A percentile compares a stretch with the other conserved stretches of the same genome.
Evolutionary conservation across 2,797 vertebrate genomes (phyloP).

Genomic region (Novumbra hubbsi): DNA sequence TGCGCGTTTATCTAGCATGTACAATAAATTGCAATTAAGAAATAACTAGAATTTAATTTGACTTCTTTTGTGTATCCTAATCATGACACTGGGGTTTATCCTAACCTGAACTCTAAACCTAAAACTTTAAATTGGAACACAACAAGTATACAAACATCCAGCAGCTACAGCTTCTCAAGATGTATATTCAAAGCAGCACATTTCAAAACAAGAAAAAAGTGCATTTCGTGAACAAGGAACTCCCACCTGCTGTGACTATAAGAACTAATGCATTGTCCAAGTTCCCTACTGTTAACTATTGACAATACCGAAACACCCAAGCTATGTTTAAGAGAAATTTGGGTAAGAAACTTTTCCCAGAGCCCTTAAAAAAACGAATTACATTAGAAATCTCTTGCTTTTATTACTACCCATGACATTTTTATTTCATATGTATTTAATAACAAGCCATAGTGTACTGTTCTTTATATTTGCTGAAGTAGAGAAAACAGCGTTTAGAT

Average conservation of each 20-base stretch:
- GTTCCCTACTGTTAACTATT: neutral
- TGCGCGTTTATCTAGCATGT: too few relatives aligned
- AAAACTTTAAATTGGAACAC: too few relatives aligned
- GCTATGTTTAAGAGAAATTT: too few relatives aligned
- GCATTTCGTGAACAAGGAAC: neutral
- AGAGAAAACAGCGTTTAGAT: neutral
- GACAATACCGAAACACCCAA: too few relatives aligned
- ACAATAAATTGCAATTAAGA: too few relatives aligned
- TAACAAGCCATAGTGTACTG: neutral
- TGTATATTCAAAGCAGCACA: neutral
- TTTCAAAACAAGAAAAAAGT: neutral
- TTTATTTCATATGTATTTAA: neutral
- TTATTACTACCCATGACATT: neutral
- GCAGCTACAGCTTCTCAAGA: neutral
- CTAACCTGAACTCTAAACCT: too few relatives aligned
- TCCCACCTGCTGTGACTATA: neutral
- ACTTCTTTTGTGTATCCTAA: too few relatives aligned
- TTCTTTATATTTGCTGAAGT: neutral
- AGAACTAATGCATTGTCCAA: neutral
- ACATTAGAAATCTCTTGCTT: neutral
- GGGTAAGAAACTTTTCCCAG: too few relatives aligned
- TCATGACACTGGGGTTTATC: too few relatives aligned
- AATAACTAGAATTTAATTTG: too few relatives aligned
- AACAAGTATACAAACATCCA: neutral
- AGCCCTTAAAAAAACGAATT: too few relatives aligned